Evolutionary conservation across 2,888 invertebrate species (phyloP).

Genomic region (Clostera curtula): DNA sequence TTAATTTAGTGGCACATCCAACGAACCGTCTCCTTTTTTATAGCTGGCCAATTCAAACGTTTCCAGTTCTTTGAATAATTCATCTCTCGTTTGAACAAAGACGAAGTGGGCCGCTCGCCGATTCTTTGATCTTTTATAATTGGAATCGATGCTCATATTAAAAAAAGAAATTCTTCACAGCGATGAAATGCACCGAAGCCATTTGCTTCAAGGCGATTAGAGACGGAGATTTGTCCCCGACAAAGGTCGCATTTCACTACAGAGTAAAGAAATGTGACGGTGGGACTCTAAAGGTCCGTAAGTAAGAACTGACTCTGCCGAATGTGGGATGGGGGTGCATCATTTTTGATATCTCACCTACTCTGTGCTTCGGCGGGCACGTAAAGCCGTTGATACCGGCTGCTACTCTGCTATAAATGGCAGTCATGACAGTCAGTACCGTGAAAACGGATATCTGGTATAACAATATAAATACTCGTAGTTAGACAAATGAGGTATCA

Average conservation of each 20-base stretch:
- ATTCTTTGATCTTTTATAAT: constrained; percentile 76
- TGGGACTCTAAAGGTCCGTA: too few relatives aligned
- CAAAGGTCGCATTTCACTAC: constrained; percentile 20
- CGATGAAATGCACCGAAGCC: constrained; percentile 70
- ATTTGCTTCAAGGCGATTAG: constrained; percentile 65
- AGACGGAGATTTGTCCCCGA: constrained; percentile 49
- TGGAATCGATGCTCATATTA: constrained; percentile 76
- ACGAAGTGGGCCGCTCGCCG: constrained; percentile 74
- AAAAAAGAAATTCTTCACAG: constrained; percentile 68
- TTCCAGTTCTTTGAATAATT: constrained; percentile 75
- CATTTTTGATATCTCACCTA: too few relatives aligned
- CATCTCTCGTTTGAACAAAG: constrained; percentile 76
- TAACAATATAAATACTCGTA: too few relatives aligned
- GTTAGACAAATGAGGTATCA: too few relatives aligned
- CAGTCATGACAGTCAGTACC: too few relatives aligned
- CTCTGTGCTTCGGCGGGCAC: too few relatives aligned
- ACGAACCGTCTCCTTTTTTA: constrained; percentile 73
- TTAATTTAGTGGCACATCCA: constrained; percentile 73
- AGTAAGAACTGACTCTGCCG: constrained; percentile 13
- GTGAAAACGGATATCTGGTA: too few relatives aligned
- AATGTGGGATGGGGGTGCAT: too few relatives aligned
- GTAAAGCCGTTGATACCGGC: too few relatives aligned
- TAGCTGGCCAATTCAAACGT: constrained; percentile 75
- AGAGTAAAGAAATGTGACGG: too few relatives aligned
- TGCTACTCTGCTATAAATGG: too few relatives aligned